Evolutionary conservation across 2,888 invertebrate genomes (phyloP), one percentile per base, ranked within the genome.

Genomic region (Drosophila pseudotalamancana): DNA sequence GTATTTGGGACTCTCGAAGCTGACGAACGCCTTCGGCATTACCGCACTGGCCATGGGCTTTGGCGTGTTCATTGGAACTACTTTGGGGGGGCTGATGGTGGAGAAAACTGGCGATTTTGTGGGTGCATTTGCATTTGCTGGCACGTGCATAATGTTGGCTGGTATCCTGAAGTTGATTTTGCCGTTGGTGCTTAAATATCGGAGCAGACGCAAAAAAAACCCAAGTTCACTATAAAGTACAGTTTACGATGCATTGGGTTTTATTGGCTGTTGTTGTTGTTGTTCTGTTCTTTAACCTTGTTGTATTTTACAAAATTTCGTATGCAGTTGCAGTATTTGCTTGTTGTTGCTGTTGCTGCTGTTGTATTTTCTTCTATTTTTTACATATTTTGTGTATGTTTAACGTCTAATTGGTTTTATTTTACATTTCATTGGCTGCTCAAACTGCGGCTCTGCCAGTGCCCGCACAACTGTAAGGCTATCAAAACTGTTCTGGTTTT

Each of bases 11-110:
- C 91, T 96, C 71, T 95, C 95, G 66, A 95, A 94, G 82, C 90
- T 97, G 63, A 96, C 96, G 12, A 96, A 95, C 89, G 95, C 95
- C 19, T 96, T 96, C 90, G 96, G 96, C 14, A 90, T 97, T 23
- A 92, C 95, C 9, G 92, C 96, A 42, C 91, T 97, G 77, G 95
- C 95, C 85, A 95, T 96, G 92, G 96, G 96, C 4, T 84, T 95
- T 40, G 95, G 95, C 1, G 94, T 95, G 0, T 93, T 95, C 8
- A 90, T 95, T 35, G 96, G 96, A 43, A 88, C 92, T 14, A 91
- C 92, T 3, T 11, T 92, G n/a, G 91, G 90, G 16, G 91, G 91
- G 2, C 1, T 80, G 16, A n/a, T 91, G 32, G 72, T 85, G n/a
- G 76, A 85, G 9, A 6, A 21, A 0, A 86, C 86, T 3, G 67